Conservation (phyloP, 2,113 vertebrate species). For the Malurus elegans region DNA sequence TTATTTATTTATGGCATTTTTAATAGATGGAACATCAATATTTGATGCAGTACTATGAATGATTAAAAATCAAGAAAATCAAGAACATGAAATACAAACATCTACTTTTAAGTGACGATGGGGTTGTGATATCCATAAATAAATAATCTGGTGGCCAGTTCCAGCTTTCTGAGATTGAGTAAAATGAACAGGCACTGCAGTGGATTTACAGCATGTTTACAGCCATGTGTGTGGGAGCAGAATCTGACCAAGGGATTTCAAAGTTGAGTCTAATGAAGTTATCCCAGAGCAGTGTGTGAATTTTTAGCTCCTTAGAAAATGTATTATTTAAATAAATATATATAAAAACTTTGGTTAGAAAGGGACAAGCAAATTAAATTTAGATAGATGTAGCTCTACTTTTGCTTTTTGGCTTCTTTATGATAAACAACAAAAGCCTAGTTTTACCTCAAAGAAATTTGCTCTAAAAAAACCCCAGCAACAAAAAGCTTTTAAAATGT, state of each 20-base stretch:
- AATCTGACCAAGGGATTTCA: conserved; percentile 25
- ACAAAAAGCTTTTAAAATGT: not conserved
- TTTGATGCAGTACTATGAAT: conserved; percentile 45
- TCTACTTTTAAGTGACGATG: conserved; percentile 42
- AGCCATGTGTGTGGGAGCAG: not conserved
- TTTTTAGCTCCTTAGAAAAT: conserved; percentile 12
- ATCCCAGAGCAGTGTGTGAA: not conserved
- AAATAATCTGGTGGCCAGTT: conserved; percentile 33
- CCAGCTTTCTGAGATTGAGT: not conserved
- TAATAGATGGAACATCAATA: conserved; percentile 47
- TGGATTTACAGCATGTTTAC: conserved; percentile 27
- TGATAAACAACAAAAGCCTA: not conserved
- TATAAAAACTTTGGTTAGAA: not conserved
- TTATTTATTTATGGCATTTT: conserved; percentile 63
- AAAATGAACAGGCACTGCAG: not conserved
- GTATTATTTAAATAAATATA: conserved; percentile 11
- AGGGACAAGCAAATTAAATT: not conserved
- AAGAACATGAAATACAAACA: conserved; percentile 60
- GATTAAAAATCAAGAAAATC: conserved; percentile 57
- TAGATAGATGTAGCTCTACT: not conserved
- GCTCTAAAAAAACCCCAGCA: not conserved
- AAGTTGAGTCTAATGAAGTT: not conserved
- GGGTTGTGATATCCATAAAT: conserved; percentile 49
- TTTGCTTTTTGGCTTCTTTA: not conserved
- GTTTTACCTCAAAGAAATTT: not conserved